Evolutionary conservation across 1,140 invertebrate species (phyloP).

Genomic region (Drosophila orena): DNA sequence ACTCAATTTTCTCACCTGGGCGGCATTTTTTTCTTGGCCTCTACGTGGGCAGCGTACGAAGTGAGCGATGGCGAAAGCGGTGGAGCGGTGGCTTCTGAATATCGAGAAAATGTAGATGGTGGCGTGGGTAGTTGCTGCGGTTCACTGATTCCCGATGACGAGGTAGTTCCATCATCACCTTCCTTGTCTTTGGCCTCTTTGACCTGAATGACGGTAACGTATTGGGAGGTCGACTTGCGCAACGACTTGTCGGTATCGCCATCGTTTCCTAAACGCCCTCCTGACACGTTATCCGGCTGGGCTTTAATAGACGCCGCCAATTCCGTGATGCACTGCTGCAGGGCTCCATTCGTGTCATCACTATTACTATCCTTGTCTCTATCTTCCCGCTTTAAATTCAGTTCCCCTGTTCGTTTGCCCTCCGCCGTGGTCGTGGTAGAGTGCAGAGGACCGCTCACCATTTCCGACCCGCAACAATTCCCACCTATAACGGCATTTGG

Average conservation of each 20-base stretch:
- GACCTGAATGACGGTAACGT: conserved; percentile 95
- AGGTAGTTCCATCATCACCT: conserved; percentile 38
- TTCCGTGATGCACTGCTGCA: conserved; percentile 88
- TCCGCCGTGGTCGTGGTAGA: conserved; percentile 47
- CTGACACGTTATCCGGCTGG: conserved; percentile 52
- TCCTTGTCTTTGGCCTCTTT: conserved; percentile 86
- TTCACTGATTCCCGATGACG: conserved; percentile 33
- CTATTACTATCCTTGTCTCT: conserved; percentile 75
- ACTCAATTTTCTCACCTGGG: conserved; percentile 85
- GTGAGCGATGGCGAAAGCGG: conserved; percentile 84
- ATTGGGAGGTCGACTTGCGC: conserved; percentile 88
- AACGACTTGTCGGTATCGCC: conserved; percentile 24
- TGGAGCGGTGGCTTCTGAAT: conserved; percentile 69
- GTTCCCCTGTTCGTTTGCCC: conserved; percentile 59
- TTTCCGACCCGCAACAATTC: conserved; percentile 4
- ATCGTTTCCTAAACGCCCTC: conserved; percentile 1
- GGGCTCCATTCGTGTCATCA: conserved; percentile 77
- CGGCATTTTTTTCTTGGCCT: conserved; percentile 87
- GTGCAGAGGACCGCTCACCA: conserved; percentile 37
- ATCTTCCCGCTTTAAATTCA: conserved; percentile 76
- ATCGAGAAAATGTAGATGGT: conserved; percentile 66
- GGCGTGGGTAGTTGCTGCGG: conserved; percentile 37
- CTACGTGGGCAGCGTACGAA: conserved; percentile 82
- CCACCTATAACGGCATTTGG: conserved; percentile 40
- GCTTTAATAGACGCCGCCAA: conserved; percentile 86